Base-by-base conservation (phyloP, 2,113 vertebrate genomes). In the Pogona vitticeps region DNA sequence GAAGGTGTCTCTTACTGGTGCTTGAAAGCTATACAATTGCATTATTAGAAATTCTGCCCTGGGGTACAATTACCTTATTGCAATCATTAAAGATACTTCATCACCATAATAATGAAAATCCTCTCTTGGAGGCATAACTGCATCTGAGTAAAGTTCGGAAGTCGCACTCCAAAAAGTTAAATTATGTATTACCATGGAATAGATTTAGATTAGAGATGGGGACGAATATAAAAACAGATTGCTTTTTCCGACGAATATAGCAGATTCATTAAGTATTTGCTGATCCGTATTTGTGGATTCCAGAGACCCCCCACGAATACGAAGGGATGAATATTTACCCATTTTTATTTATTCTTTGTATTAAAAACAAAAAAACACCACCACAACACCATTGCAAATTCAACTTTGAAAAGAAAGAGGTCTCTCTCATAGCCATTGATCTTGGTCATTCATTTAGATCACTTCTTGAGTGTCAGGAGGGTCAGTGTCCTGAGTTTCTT, bases 71-170 rank as follows among this genome's bases (percentile, higher is more conserved):
- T 96, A 95, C 88, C 92, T 94, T 93, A 92, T 95, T 95, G 95
- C 93, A 90, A 89, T 94, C 96, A 96, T 97, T 96, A 96, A 95
- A 93, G 90, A 88, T 90, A 95, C 88, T 95, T 96, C 94, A 93
- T 97, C 96, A 96, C 94, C 95, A 94, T 96, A 95, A 96, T 96
- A 96, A 96, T 96, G 92, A 93, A 95, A 96, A 95, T 95, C 95
- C 94, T 96, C 93, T 94, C 96, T 96, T 40, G 72, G 88, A 94
- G 94, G 95, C 91, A 92, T 88, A 70, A 90, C 86, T 87, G 88
- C 93, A 91, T 84, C 93, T 90, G 92, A 95, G 90, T 91, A 85
- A 88, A 71, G 58, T 31, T n/a, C 17, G 67, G 93, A 68, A 72
- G 86, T 84, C 78, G 67, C 42, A 75, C 77, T 95, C 86, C 85